These are phyloP conservation scores for Fukomys damarensis DNA, from an alignment of 2,113 vertebrate genomes.

Conservation along the genomic window DNA sequence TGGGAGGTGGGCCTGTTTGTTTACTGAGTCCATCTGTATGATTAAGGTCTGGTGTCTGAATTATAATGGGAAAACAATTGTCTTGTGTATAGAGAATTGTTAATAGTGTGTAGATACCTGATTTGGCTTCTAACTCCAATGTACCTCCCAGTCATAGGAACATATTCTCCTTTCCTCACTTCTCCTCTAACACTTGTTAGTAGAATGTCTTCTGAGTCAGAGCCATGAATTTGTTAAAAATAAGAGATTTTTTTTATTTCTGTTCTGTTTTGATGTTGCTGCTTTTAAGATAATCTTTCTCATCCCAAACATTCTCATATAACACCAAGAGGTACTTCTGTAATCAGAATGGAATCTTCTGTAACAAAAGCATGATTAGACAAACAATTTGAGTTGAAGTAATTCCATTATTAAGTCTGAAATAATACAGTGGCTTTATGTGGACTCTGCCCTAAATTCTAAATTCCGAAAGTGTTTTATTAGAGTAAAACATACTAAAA, in stretches of 20 bases:
- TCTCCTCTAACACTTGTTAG: slow-evolving; percentile 9
- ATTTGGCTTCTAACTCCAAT: background rate
- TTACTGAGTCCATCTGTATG: background rate
- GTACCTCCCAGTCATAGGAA: background rate
- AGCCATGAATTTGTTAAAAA: slow-evolving; percentile 29
- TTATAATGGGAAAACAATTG: background rate
- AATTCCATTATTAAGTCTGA: slow-evolving; percentile 77
- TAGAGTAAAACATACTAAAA: slow-evolving; percentile 60
- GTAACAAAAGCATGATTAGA: slow-evolving; percentile 64
- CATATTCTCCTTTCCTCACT: background rate
- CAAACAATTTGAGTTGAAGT: slow-evolving; percentile 73
- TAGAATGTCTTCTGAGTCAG: background rate
- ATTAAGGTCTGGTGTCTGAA: background rate
- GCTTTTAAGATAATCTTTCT: slow-evolving; percentile 58
- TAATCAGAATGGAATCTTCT: slow-evolving; percentile 55
- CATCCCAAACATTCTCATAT: background rate
- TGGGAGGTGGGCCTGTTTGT: background rate
- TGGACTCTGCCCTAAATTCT: slow-evolving; percentile 79
- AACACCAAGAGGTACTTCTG: background rate
- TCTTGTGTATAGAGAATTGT: background rate
- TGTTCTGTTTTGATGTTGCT: background rate
- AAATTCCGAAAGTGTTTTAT: slow-evolving; percentile 55
- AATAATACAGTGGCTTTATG: slow-evolving; percentile 72
- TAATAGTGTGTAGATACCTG: background rate
- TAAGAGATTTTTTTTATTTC: background rate